A percentile compares a stretch with the other conserved stretches of the same genome.
Conservation (phyloP, 2,888 invertebrate species). For the Myopa testacea region DNA sequence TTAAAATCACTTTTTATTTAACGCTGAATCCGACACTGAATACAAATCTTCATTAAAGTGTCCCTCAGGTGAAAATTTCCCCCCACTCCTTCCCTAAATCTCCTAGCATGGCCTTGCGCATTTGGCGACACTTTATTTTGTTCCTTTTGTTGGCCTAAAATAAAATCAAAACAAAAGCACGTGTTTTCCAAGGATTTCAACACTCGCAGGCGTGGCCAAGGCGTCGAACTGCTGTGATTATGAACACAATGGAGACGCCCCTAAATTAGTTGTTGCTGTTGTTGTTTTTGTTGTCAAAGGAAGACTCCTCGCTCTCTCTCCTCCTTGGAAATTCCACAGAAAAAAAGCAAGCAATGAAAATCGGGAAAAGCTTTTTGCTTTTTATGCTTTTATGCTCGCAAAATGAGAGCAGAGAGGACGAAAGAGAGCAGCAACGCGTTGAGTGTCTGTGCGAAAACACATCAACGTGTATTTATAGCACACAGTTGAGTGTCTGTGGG, state of each 20-base stretch:
- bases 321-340: constrained; percentile 39
- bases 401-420: constrained; percentile 18
- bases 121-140: constrained; percentile 12
- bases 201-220: constrained; percentile 46
- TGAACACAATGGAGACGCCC: constrained; percentile 54
- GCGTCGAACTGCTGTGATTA: constrained; percentile 46
- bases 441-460: not conserved
- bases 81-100: not conserved
- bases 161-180: constrained; percentile 33
- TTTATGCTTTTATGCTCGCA: constrained; percentile 32
- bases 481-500: not conserved
- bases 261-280: constrained; percentile 46
- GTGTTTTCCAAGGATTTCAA: constrained; percentile 21
- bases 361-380: constrained; percentile 32
- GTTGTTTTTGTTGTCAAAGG: constrained; percentile 24
- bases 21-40: not conserved
- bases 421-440: constrained; percentile 10
- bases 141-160: constrained; percentile 3
- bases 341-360: constrained; percentile 31
- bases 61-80: not conserved
- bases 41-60: not conserved
- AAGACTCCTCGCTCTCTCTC: not conserved
- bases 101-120: constrained; percentile 24
- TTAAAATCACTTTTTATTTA: not conserved
- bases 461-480: not conserved